Base-by-base conservation (phyloP, 2,113 vertebrate genomes). In the Thymallus thymallus region DNA sequence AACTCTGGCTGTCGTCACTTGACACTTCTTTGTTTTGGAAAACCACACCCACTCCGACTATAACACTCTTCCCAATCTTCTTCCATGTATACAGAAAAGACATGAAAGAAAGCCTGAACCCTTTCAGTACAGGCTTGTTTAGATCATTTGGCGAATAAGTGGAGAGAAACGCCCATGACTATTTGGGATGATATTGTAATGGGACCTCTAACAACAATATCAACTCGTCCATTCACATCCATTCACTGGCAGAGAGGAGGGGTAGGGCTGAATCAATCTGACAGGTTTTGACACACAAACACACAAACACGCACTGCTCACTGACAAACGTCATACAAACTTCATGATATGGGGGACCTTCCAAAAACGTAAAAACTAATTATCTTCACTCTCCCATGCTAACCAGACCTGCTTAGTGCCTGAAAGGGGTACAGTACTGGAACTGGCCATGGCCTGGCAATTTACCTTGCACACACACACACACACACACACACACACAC, bases 1-100 rank as follows among this genome's bases (percentile, higher is more conserved):
- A 88, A 86, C 87, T 82, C 85, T 89, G 90, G 84, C 86, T 82
- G 87, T 86, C 82, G 68, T 89, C 85, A 86, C 82, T 90, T 85
- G 76, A 83, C 88, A 86, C 88, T 82, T 89, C 81, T 86, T 86
- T 88, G 85, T 86, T 83, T 82, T 84, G 85, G 78, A 46, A 78
- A 82, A 73, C 76, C 48, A 51, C 48, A 51, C 48, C 48, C 48
- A 51, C 3, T 9, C 41, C 41, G 5, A 45, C 41, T 18, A 3
- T 16, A 4, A 51, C 13, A 16, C 48, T 51, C 48, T 51, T 51
- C 84, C 87, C 83, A 81, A 80, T 89, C 88, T 88, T 64, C 62
- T 64, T 6, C 13, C 58, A 61, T 16, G 5, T n/a, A 4, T 6
- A 18, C 46, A 48, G 46, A 51, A 5, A 16, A 51, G 3, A 51